Conservation (phyloP, 2,888 invertebrate genomes). For the Iselma pallidipennis region DNA sequence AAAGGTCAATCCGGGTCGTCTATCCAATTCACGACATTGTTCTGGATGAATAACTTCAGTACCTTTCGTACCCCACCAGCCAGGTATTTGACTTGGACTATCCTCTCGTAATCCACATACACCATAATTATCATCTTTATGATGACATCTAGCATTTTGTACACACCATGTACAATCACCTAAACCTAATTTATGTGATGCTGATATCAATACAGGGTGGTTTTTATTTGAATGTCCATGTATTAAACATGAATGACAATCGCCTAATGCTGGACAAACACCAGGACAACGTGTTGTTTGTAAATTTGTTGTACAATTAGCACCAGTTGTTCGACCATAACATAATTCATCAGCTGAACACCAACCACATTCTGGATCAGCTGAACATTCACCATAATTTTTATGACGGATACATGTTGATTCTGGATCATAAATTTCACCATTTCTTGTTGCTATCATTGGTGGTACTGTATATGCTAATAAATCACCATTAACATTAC, state of each 20-base stretch:
- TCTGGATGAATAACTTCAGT: slow-evolving; percentile 64
- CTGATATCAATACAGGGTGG: slow-evolving; percentile 60
- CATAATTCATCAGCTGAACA: slow-evolving; percentile 75
- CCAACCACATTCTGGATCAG: slow-evolving; percentile 94
- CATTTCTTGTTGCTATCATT: slow-evolving; percentile 73
- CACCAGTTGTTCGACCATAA: slow-evolving; percentile 82
- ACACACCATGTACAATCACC: slow-evolving; percentile 93
- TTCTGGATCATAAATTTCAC: slow-evolving; percentile 71
- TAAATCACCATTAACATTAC: slow-evolving; percentile 86
- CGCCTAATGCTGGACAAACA: slow-evolving; percentile 84
- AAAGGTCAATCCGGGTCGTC: slow-evolving; percentile 86
- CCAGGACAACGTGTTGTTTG: slow-evolving; percentile 85
- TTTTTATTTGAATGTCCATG: slow-evolving; percentile 62
- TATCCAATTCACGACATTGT: slow-evolving; percentile 77
- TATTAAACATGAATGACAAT: slow-evolving; percentile 89
- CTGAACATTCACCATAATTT: slow-evolving; percentile 77
- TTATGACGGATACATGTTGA: slow-evolving; percentile 75
- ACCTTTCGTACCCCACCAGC: slow-evolving; percentile 90
- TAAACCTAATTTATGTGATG: slow-evolving; percentile 76
- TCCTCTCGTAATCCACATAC: slow-evolving; percentile 80
- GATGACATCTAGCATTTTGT: slow-evolving; percentile 88
- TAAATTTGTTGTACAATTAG: slow-evolving; percentile 88
- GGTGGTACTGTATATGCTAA: slow-evolving; percentile 85
- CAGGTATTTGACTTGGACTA: slow-evolving; percentile 78
- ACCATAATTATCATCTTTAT: slow-evolving; percentile 80